Evolutionary conservation across 2,797 vertebrate species (phyloP), one percentile per base, ranked within the genome.

Genomic region (Myripristis jacobus): DNA sequence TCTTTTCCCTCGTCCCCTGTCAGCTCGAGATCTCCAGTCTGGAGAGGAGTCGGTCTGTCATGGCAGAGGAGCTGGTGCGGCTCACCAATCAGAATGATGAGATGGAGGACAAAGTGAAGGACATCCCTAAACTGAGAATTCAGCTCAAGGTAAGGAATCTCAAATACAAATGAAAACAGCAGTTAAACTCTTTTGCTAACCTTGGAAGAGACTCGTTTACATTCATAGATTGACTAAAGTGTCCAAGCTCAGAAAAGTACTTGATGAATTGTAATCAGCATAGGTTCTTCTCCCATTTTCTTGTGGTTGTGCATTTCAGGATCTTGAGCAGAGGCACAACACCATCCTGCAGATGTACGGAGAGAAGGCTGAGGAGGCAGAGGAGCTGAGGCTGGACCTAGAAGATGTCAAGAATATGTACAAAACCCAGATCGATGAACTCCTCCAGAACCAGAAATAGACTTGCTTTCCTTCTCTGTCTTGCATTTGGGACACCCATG

Each of bases 331-430:
- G 77, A 95, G 98, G 55, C 98, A 99, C 92, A 99, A 99, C 91
- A 99, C 97, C 24, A 98, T 99, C 84, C 94, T 99, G 64, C 98
- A 99, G 92, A 99, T 99, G 98, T 99, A 99, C 16, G 98, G 98
- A 56, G 98, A 99, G 88, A 99, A 99, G 86, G 98, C 98, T 5
- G 97, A 99, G 79, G 98, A 99, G 80, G 97, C 98, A 1, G 96
- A 99, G 84, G 98, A 99, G 57, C 94, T 99, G 47, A 94, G 95
- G 12, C 92, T 99, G 58, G 98, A 99, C 84, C 96, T 99, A 1
- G 96, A 98, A 88, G 98, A 99, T 88, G 97, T 99, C 61, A 99
- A 99, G 90, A 98, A 96, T 85, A 98, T 99, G 98, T 99, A 97
- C 84, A 99, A 99, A 93, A 95, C 93, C 63, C 98, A 99, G 85